These are phyloP conservation scores for Pipistrellus pygmaeus DNA, from an alignment of 2,797 vertebrate genomes.

Conservation along the genomic window DNA sequence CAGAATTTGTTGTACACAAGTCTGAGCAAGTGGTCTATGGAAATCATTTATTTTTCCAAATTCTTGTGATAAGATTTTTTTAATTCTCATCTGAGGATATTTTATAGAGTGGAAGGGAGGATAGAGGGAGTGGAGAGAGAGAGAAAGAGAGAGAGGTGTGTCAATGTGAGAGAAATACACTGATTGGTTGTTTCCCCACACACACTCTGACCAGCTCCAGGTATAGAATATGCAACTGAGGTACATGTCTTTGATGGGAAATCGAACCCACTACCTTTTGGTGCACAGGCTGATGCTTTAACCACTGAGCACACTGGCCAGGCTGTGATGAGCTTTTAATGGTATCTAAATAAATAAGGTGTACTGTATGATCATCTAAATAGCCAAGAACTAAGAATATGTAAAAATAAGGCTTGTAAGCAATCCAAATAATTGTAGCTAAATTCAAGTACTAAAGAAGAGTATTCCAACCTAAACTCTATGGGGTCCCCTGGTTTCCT, in stretches of 20 bases:
- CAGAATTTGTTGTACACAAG: slow-evolving; percentile 37
- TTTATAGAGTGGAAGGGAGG: no score
- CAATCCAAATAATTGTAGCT: slow-evolving; percentile 8
- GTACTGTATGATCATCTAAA: neutral
- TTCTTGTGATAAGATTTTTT: slow-evolving; percentile 4
- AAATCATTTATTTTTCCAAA: slow-evolving; percentile 39
- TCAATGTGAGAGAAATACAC: no score
- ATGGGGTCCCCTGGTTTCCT: neutral
- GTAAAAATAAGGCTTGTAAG: neutral
- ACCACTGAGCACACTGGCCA: no score
- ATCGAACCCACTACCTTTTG: no score
- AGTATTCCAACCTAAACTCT: slow-evolving; percentile 20
- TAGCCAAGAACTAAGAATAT: slow-evolving; percentile 8
- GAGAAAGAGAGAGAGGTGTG: no score
- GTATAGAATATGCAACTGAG: no score
- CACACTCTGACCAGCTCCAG: no score
- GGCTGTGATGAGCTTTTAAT: slow-evolving; percentile 34
- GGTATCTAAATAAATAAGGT: slow-evolving; percentile 32
- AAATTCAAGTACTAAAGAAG: slow-evolving; percentile 7
- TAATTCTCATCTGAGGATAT: no score
- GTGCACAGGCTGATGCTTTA: no score
- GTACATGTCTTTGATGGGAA: no score
- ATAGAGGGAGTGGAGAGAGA: no score
- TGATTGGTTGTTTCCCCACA: no score
- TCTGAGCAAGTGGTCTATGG: neutral